phyloP scores from a whole-genome alignment of 2,113 vertebrate genomes.

The Gavialis gangeticus region DNA sequence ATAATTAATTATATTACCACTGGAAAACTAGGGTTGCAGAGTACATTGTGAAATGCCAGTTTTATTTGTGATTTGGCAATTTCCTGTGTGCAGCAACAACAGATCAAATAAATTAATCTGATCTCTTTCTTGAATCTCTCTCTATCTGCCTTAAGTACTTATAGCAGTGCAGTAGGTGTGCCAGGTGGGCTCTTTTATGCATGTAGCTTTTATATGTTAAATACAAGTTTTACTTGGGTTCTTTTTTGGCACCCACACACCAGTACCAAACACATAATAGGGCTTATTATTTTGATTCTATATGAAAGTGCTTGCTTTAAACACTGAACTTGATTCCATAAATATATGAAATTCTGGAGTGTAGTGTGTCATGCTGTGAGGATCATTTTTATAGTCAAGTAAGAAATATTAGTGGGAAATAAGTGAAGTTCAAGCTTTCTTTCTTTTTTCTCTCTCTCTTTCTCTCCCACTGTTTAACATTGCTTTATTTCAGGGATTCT shows the following conservation, averaged over 20 bases:
- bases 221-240: background rate
- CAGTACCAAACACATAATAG: background rate
- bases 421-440: background rate
- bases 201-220: background rate
- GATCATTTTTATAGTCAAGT: background rate
- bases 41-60: background rate
- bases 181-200: background rate
- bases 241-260: background rate
- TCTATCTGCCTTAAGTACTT: background rate
- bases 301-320: background rate
- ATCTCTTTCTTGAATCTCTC: background rate
- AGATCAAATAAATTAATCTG: background rate
- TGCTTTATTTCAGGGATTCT: conserved; percentile 80
- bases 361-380: background rate
- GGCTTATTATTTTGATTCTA: background rate
- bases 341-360: background rate
- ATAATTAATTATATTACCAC: background rate
- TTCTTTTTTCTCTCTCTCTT: accelerated
- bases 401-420: background rate
- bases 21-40: background rate
- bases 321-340: background rate
- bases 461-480: background rate
- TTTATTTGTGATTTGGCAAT: background rate
- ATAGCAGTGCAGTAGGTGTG: background rate
- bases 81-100: background rate